Base-by-base conservation (phyloP, 1,140 invertebrate species). In the Pogonomyrmex californicus region DNA sequence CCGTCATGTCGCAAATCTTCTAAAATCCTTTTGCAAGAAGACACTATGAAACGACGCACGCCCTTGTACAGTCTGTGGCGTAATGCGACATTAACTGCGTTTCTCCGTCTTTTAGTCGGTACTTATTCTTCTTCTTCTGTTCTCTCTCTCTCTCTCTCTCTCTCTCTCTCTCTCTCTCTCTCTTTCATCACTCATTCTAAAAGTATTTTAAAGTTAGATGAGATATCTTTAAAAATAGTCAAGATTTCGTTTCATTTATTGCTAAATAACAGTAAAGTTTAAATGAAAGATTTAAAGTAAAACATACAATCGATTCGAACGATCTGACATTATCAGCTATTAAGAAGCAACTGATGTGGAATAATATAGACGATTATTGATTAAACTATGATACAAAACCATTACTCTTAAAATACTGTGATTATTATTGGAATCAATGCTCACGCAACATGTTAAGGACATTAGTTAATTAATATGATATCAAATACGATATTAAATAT, bases 81-180 rank as follows among this genome's bases (percentile, higher is more conserved):
- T 92, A 95, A 95, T 95, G 93, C 93, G 91, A 94, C 92, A 94
- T 93, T 93, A 94, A 94, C 92, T 92, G 86, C 88, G 91, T 88
- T 89, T 90, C 91, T 86, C 63, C 65, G 85, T 91, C 88, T 90
- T 91, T 87, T 90, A 91, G 90, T 76, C 38, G 78, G 17, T 63
- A 73, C 76, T 85, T 71, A 58, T 86, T 65, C 70, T 86, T 76
- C 62, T 60, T 85, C 86, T 87, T 75, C 62, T 49, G 71, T 49
- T 87, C 87, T 91, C 47, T 90, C 63, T 78, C 33, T 78, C 62
- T 91, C 86, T 85, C 71, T 87, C 86, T 82, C n/a, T 87, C 87
- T 91, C 47, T 90, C 63, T 78, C 33, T 86, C 85, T 85, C 78
- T 91, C 87, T 91, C 85, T 78, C 62, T 91, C 86, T 85, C 71